These are phyloP conservation scores for Sinopyrophorus schimmeli DNA, from an alignment of 2,888 invertebrate genomes.

Conservation along the genomic window DNA sequence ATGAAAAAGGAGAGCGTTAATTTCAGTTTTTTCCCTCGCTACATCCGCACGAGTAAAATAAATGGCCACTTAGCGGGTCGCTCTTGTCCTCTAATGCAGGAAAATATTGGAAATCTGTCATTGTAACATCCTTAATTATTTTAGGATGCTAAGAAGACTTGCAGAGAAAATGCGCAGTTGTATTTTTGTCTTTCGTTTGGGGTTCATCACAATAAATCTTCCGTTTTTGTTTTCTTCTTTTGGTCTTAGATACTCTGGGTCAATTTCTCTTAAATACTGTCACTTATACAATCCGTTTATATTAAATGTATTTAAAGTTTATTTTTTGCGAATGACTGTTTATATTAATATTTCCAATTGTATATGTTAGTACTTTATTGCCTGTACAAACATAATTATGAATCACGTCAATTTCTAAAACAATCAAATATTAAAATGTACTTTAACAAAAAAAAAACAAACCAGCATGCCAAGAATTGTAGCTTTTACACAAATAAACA, in stretches of 20 bases:
- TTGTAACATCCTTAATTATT: conserved; percentile 22
- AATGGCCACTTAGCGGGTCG: conserved; percentile 27
- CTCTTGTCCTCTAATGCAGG: conserved; percentile 22
- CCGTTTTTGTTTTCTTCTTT: conserved; percentile 6
- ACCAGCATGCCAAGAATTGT: no score
- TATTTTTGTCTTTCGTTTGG: conserved; percentile 18
- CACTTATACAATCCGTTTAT: no score
- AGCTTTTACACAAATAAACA: no score
- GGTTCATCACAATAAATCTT: conserved; percentile 24
- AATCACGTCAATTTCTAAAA: no score
- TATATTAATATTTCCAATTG: no score
- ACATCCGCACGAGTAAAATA: conserved; percentile 21
- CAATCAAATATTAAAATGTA: no score
- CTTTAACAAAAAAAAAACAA: no score
- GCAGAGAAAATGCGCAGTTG: conserved; percentile 18
- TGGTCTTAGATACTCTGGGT: conserved; percentile 10
- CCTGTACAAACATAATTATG: no score
- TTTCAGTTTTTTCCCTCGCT: conserved; percentile 21
- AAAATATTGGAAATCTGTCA: conserved; percentile 28
- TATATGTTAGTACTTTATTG: no score
- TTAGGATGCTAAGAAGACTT: conserved; percentile 20
- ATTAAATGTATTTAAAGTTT: no score
- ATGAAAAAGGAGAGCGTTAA: conserved; percentile 22
- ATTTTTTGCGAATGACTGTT: no score
- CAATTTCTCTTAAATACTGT: conserved; percentile 6